These are phyloP conservation scores for Tragulus kanchil DNA, from an alignment of 2,113 vertebrate genomes.

Conservation along the genomic window DNA sequence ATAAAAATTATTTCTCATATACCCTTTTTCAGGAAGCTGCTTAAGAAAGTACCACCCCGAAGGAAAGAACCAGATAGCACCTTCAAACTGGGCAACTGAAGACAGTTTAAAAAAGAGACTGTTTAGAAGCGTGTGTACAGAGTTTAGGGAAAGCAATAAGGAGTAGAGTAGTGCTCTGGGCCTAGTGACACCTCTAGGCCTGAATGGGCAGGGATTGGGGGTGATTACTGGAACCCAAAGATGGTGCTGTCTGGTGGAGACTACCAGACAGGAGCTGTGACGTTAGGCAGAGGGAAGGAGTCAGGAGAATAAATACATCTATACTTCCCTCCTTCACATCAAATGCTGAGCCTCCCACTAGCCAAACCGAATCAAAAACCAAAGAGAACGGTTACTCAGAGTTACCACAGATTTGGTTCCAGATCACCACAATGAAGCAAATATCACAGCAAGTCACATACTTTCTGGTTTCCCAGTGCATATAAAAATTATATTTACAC, in stretches of 20 bases:
- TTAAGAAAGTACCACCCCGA: neutral
- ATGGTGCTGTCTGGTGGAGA: neutral
- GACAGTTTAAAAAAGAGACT: neutral
- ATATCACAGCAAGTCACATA: neutral
- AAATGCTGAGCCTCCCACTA: neutral
- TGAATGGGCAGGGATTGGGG: too few species aligned
- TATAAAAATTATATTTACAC: neutral
- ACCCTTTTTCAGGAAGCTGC: conserved; percentile 23
- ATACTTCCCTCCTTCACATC: neutral
- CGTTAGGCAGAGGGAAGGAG: neutral
- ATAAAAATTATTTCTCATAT: neutral
- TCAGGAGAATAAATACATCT: neutral
- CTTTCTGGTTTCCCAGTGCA: neutral
- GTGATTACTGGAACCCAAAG: neutral
- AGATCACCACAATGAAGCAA: neutral
- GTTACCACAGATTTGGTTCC: neutral
- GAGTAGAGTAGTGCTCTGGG: neutral
- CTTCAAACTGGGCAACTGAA: neutral
- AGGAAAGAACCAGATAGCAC: neutral
- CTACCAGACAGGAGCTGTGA: neutral
- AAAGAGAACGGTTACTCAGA: neutral
- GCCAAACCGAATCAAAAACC: neutral
- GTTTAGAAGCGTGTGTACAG: neutral
- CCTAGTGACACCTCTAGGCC: neutral
- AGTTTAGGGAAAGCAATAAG: neutral